These are phyloP conservation scores for Homalodisca vitripennis DNA, from an alignment of 1,140 invertebrate species.

Conservation along the genomic window DNA sequence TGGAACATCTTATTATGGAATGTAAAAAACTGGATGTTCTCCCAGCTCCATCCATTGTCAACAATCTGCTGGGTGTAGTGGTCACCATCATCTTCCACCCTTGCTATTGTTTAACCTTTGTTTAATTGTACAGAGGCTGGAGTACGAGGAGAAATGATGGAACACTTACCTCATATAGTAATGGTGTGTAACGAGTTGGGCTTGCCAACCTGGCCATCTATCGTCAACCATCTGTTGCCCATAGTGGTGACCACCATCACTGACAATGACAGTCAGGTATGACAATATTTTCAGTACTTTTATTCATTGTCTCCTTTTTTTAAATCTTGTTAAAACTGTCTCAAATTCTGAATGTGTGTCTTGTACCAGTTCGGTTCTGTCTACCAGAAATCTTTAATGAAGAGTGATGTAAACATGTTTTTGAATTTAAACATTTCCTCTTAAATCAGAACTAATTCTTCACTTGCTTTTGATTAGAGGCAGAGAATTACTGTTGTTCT, in stretches of 20 bases:
- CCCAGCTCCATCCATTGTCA: neutral
- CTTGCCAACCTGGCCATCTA: slow-evolving; percentile 48
- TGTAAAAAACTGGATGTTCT: neutral
- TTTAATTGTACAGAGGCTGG: slow-evolving; percentile 59
- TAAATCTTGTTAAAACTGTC: neutral
- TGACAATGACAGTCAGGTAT: slow-evolving; percentile 60
- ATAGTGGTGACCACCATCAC: slow-evolving; percentile 60
- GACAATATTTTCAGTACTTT: too few relatives aligned
- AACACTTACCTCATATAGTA: slow-evolving; percentile 64
- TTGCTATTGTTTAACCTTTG: too few relatives aligned
- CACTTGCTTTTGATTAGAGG: too few relatives aligned
- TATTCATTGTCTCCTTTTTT: too few relatives aligned
- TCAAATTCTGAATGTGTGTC: neutral
- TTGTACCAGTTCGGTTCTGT: too few relatives aligned
- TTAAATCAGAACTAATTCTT: too few relatives aligned
- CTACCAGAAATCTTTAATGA: too few relatives aligned
- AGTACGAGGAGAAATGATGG: slow-evolving; percentile 61
- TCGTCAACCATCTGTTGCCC: slow-evolving; percentile 56
- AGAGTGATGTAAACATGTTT: too few relatives aligned
- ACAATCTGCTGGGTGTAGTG: neutral
- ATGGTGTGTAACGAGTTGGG: slow-evolving; percentile 57
- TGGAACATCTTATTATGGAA: neutral
- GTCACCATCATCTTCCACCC: too few relatives aligned
- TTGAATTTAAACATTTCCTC: too few relatives aligned
- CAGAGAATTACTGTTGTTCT: too few relatives aligned